Percentiles rank a stretch among this genome's conserved stretches.
These are phyloP conservation scores for Aelia acuminata DNA, from an alignment of 2,888 invertebrate species.

Conservation along the genomic window DNA sequence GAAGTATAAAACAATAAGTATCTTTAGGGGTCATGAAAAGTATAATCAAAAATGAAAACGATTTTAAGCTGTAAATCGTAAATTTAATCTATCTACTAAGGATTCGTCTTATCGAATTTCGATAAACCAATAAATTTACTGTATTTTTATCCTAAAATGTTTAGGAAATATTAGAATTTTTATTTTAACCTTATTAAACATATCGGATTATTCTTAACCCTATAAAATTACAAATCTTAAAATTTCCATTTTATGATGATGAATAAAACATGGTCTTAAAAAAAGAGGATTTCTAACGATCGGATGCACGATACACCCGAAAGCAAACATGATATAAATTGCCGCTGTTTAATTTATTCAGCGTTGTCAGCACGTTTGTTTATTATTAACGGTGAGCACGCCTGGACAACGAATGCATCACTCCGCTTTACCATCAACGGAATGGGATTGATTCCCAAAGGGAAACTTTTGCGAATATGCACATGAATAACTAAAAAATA, in stretches of 20 bases:
- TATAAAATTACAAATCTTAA: not conserved
- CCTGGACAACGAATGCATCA: not conserved
- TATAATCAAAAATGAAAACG: no score
- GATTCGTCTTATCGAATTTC: no score
- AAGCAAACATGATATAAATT: not conserved
- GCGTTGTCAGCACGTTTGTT: not conserved
- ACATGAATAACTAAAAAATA: not conserved
- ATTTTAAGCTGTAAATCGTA: no score
- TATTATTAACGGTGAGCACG: not conserved
- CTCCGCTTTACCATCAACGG: not conserved
- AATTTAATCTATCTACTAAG: no score
- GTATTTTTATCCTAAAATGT: no score
- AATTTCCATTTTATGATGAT: not conserved
- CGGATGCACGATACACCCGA: not conserved
- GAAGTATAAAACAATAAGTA: no score
- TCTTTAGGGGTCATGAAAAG: no score
- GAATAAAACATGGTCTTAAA: not conserved
- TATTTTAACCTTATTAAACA: no score
- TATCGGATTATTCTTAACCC: no score
- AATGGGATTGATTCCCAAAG: not conserved
- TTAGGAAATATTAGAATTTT: no score
- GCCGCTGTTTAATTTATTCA: not conserved
- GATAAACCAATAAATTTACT: no score
- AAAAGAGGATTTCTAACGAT: not conserved
- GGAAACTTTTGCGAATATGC: not conserved